Conservation (phyloP, 2,888 invertebrate species). For the Plagodis pulveraria region DNA sequence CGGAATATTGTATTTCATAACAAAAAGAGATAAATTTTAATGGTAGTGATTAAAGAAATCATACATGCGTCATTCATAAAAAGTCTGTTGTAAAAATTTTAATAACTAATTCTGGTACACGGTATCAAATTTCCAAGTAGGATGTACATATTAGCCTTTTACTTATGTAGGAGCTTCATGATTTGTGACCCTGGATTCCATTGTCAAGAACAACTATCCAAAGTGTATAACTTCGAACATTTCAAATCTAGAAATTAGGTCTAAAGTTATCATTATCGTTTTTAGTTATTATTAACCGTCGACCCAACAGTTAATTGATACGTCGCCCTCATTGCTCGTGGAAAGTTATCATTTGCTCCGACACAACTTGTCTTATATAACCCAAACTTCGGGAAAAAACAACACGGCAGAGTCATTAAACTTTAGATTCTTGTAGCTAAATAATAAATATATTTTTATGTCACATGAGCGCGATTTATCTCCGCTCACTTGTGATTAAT, state of each 20-base stretch:
- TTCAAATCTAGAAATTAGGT: slow-evolving; percentile 12
- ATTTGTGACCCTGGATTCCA: too few relatives aligned
- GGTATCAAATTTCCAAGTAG: too few relatives aligned
- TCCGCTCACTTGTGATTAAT: slow-evolving; percentile 52
- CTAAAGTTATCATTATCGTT: slow-evolving; percentile 29
- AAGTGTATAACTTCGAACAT: too few relatives aligned
- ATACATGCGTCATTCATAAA: not conserved
- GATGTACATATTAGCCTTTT: too few relatives aligned
- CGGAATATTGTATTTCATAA: not conserved
- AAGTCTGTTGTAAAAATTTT: not conserved
- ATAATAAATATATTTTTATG: slow-evolving; percentile 53
- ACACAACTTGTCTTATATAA: slow-evolving; percentile 3
- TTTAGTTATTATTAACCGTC: too few relatives aligned
- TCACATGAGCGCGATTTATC: slow-evolving; percentile 60
- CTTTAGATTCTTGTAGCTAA: slow-evolving; percentile 40
- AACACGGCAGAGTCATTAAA: slow-evolving; percentile 41
- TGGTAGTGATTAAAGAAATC: not conserved
- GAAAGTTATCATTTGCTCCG: slow-evolving; percentile 4
- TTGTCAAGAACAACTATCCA: too few relatives aligned
- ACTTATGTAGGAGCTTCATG: too few relatives aligned
- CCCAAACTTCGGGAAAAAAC: not conserved
- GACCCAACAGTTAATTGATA: slow-evolving; percentile 11
- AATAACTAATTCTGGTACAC: not conserved
- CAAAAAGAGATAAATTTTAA: not conserved
- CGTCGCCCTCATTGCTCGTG: not conserved